phyloP scores from a whole-genome alignment of 53 echinoderm and acorn worm genomes.

The Pentamera pediparva region DNA sequence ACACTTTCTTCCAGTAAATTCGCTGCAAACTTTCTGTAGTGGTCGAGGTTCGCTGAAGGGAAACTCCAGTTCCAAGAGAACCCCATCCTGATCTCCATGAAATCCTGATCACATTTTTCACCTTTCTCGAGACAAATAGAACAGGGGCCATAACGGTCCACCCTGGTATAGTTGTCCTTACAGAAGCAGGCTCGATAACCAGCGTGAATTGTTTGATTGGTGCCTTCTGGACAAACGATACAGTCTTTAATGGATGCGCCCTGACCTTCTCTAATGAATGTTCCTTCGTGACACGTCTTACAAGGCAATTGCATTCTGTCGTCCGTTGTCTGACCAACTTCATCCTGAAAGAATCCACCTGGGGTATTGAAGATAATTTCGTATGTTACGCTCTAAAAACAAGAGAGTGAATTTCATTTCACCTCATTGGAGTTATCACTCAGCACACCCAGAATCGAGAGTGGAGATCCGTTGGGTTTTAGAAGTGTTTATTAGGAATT shows the following conservation, averaged over 20 bases:
- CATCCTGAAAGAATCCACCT: conserved; percentile 18
- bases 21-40: background rate
- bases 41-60: background rate
- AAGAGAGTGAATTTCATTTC: too few relatives aligned
- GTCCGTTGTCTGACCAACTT: background rate
- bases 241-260: background rate
- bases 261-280: background rate
- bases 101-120: background rate
- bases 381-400: too few relatives aligned
- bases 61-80: conserved; percentile 6
- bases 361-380: too few relatives aligned
- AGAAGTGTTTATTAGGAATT: too few relatives aligned
- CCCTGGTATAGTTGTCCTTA: background rate
- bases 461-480: too few relatives aligned
- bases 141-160: background rate
- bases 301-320: background rate
- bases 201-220: background rate
- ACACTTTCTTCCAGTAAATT: background rate
- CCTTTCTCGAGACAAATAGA: background rate
- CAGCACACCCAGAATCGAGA: too few relatives aligned
- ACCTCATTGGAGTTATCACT: too few relatives aligned
- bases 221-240: conserved; percentile 8
- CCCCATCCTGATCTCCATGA: background rate
- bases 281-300: background rate
- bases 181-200: conserved; percentile 14